These are phyloP conservation scores for Polypterus bichir DNA, from an alignment of 2,113 vertebrate genomes.

Conservation along the genomic window DNA sequence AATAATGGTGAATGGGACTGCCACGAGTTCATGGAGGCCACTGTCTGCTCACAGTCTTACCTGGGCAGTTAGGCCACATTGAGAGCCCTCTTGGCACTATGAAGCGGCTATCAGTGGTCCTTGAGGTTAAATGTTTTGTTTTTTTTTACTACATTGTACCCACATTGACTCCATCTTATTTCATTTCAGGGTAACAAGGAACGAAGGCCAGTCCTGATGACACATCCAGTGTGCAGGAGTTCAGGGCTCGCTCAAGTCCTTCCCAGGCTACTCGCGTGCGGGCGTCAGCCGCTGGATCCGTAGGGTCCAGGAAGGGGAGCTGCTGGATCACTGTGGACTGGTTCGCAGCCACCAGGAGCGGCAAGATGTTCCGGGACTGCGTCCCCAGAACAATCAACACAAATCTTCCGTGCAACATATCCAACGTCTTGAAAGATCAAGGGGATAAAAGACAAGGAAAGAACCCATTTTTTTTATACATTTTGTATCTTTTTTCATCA, in stretches of 20 bases:
- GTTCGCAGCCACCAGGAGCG: neutral
- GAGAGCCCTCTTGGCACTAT: neutral
- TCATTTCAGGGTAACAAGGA: constrained; percentile 67
- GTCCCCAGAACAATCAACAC: constrained; percentile 14
- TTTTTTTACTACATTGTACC: constrained; percentile 19
- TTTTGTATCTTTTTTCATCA: constrained; percentile 98
- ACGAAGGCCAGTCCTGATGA: constrained; percentile 86
- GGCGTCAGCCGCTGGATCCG: constrained; percentile 9
- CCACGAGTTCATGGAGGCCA: neutral
- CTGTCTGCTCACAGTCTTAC: neutral
- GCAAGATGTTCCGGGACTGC: neutral
- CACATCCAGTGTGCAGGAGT: constrained; percentile 31
- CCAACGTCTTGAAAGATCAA: constrained; percentile 23
- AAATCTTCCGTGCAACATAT: constrained; percentile 19
- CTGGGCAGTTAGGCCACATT: neutral
- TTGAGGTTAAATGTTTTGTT: too few relatives aligned
- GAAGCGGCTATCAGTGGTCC: too few relatives aligned
- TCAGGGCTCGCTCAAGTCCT: constrained; percentile 18
- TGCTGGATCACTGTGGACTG: neutral
- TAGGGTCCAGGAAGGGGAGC: constrained; percentile 19
- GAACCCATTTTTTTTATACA: constrained; percentile 76
- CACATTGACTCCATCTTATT: constrained; percentile 13
- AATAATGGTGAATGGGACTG: neutral
- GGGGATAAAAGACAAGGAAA: constrained; percentile 30
- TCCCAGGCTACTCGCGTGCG: constrained; percentile 15